These are phyloP conservation scores for Dolomedes plantarius DNA, from an alignment of 2,888 invertebrate genomes.

Conservation along the genomic window DNA sequence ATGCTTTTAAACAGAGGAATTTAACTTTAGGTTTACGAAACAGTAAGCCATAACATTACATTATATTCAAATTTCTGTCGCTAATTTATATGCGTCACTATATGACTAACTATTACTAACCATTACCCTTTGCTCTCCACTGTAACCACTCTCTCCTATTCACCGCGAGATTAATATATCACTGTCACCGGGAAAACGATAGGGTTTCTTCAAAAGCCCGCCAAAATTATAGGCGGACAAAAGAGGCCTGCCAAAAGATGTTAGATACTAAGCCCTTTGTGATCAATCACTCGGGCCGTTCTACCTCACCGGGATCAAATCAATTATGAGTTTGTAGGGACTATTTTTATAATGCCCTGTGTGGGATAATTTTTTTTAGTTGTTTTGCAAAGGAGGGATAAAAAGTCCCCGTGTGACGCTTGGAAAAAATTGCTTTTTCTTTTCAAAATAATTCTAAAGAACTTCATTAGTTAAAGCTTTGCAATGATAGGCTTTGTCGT, in stretches of 20 bases:
- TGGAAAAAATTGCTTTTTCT: not conserved
- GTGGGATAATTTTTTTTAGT: too few relatives aligned
- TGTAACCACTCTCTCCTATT: not conserved
- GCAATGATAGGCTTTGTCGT: not conserved
- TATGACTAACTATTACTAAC: too few relatives aligned
- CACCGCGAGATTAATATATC: not conserved
- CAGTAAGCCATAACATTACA: too few relatives aligned
- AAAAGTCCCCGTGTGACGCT: not conserved
- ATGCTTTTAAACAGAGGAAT: too few relatives aligned
- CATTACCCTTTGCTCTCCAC: too few relatives aligned
- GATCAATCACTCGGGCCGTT: not conserved
- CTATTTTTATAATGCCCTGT: not conserved
- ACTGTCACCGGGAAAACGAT: not conserved
- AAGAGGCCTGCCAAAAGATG: slow-evolving; percentile 1
- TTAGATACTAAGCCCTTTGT: not conserved
- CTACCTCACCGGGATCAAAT: not conserved
- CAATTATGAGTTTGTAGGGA: slow-evolving; percentile 6
- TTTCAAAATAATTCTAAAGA: not conserved
- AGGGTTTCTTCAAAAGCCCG: not conserved
- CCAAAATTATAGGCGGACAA: not conserved
- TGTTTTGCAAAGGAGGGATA: not conserved
- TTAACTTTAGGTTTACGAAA: too few relatives aligned
- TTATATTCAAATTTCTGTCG: too few relatives aligned
- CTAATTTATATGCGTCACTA: too few relatives aligned
- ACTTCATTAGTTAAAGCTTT: not conserved